These are phyloP conservation scores for Cardiocondyla obscurior DNA, from an alignment of 1,140 invertebrate genomes.

Conservation along the genomic window DNA sequence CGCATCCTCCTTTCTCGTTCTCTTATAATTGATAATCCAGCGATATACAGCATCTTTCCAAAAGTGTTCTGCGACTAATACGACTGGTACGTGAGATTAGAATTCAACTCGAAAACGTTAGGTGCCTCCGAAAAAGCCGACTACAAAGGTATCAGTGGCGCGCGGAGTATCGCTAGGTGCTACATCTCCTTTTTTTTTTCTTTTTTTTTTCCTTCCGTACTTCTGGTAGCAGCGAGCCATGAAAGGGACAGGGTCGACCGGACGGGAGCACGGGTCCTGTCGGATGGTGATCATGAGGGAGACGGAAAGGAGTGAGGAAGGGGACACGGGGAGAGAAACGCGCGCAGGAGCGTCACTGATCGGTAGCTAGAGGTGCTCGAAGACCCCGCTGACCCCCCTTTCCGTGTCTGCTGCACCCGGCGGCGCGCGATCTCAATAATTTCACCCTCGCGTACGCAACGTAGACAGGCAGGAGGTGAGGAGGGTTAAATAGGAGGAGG, in stretches of 20 bases:
- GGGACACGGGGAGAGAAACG: neutral
- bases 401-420: constrained; percentile 34
- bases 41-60: neutral
- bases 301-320: neutral
- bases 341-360: constrained; percentile 56
- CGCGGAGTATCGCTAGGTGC: neutral
- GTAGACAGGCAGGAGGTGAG: constrained; percentile 6
- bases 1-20: neutral
- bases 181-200: neutral
- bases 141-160: neutral
- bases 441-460: constrained; percentile 68
- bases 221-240: neutral
- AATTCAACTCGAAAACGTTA: neutral
- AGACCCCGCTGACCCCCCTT: constrained; percentile 21
- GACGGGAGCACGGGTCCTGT: neutral
- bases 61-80: neutral
- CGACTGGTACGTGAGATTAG: neutral
- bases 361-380: constrained; percentile 63
- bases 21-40: neutral
- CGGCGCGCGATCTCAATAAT: constrained; percentile 67
- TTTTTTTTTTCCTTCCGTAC: neutral
- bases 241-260: neutral
- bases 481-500: constrained; percentile 41
- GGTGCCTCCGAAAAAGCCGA: neutral
- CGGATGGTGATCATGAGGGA: neutral